Percentiles rank a stretch among this genome's conserved stretches.
Conservation (phyloP, 2,113 vertebrate species). For the Prunella himalayana region DNA sequence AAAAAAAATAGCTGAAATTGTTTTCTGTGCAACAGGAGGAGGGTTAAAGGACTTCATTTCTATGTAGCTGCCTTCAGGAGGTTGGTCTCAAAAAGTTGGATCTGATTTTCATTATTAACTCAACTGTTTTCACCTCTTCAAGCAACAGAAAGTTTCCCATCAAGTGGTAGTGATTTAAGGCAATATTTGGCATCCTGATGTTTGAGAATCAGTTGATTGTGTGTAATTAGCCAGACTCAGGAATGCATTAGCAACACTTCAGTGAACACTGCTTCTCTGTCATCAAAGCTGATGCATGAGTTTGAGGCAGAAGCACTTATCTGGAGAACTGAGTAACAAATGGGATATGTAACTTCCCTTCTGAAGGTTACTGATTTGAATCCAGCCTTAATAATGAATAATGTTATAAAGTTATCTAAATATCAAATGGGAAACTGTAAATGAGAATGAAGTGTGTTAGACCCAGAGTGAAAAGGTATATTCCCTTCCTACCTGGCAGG, state of each 20-base stretch:
- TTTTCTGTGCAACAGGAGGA: background rate
- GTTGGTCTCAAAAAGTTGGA: background rate
- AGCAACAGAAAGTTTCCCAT: constrained; percentile 13
- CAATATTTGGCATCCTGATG: constrained; percentile 6
- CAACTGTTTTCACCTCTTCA: constrained; percentile 7
- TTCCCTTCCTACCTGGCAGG: background rate
- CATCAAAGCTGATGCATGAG: background rate
- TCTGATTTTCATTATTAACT: constrained; percentile 3
- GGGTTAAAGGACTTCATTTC: background rate
- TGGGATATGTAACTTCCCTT: background rate
- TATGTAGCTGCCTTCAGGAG: background rate
- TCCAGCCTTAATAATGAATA: background rate
- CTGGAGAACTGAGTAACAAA: constrained; percentile 5
- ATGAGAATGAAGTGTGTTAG: background rate
- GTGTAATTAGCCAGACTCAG: constrained; percentile 33
- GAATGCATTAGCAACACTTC: constrained; percentile 4
- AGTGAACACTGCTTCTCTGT: background rate
- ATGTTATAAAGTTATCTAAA: background rate
- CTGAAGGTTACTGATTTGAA: background rate
- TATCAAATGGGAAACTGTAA: background rate
- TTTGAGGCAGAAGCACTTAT: constrained; percentile 17
- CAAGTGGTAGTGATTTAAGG: constrained; percentile 33
- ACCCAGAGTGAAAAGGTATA: background rate
- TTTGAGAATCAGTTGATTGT: constrained; percentile 36
- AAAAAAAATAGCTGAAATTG: background rate